These are phyloP conservation scores for Coenonympha arcania DNA, from an alignment of 2,888 invertebrate genomes.

Conservation along the genomic window DNA sequence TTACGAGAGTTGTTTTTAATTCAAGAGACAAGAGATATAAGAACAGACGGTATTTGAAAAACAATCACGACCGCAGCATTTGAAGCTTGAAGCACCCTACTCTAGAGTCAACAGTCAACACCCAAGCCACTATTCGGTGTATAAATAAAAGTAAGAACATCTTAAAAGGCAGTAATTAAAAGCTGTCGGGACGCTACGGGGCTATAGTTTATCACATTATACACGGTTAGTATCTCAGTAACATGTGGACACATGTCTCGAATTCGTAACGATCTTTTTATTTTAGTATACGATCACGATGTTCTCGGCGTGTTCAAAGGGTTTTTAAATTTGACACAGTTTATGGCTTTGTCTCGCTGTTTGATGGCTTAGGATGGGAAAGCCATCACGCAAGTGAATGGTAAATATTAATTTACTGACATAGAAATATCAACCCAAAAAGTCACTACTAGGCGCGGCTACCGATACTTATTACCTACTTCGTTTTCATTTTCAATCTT, in stretches of 20 bases:
- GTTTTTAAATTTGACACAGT: conserved; percentile 69
- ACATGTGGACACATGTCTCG: conserved; percentile 67
- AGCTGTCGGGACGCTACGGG: conserved; percentile 32
- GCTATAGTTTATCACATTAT: conserved; percentile 60
- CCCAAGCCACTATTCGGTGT: conserved; percentile 21
- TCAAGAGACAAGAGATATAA: no score
- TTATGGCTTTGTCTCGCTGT: conserved; percentile 53
- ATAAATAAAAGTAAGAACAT: conserved; percentile 24
- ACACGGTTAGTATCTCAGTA: conserved; percentile 59
- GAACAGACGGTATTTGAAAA: no score
- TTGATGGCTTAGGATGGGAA: conserved; percentile 45
- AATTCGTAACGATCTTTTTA: conserved; percentile 58
- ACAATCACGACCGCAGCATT: no score
- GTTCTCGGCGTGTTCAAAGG: conserved; percentile 65
- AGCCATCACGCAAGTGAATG: conserved; percentile 34
- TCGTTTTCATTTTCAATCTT: no score
- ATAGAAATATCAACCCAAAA: conserved; percentile 28
- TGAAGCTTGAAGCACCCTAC: conserved; percentile 22
- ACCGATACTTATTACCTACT: no score
- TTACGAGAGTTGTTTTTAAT: no score
- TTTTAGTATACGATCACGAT: conserved; percentile 60
- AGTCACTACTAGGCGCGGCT: conserved; percentile 2
- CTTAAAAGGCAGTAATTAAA: conserved; percentile 35
- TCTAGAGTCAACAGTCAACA: no score
- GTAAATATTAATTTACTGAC: conserved; percentile 38